phyloP scores from a whole-genome alignment of 2,888 invertebrate species.

The Dolichomitus sp. region DNA sequence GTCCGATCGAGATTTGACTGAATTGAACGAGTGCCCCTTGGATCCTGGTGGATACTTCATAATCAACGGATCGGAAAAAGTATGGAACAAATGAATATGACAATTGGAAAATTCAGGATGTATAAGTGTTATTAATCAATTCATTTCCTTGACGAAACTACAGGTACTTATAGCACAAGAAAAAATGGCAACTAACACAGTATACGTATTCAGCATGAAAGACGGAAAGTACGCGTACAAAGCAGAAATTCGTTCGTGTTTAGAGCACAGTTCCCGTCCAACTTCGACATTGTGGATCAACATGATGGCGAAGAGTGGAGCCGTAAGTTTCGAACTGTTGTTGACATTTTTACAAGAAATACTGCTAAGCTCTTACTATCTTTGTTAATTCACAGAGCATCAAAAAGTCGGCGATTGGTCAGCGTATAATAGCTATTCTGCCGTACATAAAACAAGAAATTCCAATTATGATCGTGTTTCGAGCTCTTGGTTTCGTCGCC shows the following conservation, averaged over 20 bases:
- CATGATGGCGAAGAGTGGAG: slow-evolving; percentile 99
- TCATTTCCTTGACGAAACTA: not conserved
- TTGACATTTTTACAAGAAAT: not conserved
- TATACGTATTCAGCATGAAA: slow-evolving; percentile 99
- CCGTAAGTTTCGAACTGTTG: slow-evolving; percentile 82
- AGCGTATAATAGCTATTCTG: slow-evolving; percentile 98
- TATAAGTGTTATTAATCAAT: not conserved
- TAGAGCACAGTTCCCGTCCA: slow-evolving; percentile 97
- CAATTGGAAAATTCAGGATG: not conserved
- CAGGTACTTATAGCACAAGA: slow-evolving; percentile 98
- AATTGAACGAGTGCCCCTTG: slow-evolving; percentile 99
- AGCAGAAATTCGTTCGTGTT: slow-evolving; percentile 98
- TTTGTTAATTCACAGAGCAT: slow-evolving; percentile 90
- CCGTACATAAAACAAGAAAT: slow-evolving; percentile 99
- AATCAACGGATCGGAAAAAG: slow-evolving; percentile 99
- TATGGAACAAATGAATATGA: slow-evolving; percentile 70
- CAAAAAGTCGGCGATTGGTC: slow-evolving; percentile 99
- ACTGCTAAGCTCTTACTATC: not conserved
- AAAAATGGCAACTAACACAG: slow-evolving; percentile 99
- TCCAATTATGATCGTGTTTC: slow-evolving; percentile 99
- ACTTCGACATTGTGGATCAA: slow-evolving; percentile 99
- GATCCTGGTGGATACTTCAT: slow-evolving; percentile 99
- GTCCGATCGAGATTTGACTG: slow-evolving; percentile 99
- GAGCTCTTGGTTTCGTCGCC: slow-evolving; percentile 99
- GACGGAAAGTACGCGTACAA: slow-evolving; percentile 99